Conservation (phyloP, 2,888 invertebrate genomes). For the Eupeodes latifasciatus region DNA sequence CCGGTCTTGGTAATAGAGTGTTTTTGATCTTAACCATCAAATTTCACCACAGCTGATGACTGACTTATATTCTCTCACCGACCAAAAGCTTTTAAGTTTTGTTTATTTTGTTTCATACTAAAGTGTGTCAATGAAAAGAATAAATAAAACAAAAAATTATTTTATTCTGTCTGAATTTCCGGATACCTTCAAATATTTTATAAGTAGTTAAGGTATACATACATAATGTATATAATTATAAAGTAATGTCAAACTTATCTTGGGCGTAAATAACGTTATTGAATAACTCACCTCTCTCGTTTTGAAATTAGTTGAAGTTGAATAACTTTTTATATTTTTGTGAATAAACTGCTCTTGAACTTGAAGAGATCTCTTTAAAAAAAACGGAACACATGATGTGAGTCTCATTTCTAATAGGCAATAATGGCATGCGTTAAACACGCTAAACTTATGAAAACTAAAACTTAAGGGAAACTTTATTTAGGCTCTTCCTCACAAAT, state of each 20-base stretch:
- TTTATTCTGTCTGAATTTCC: too few species aligned
- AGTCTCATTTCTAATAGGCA: slow-evolving; percentile 1
- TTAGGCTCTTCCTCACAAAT: background rate
- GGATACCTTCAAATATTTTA: too few species aligned
- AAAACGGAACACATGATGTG: background rate
- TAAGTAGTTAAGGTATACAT: too few species aligned
- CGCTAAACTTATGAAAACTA: slow-evolving; percentile 9
- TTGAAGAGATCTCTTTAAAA: slow-evolving; percentile 18
- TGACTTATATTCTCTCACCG: too few species aligned
- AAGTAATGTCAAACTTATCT: background rate
- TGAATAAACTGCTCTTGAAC: background rate
- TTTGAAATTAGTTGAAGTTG: slow-evolving; percentile 15
- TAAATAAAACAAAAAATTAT: too few species aligned
- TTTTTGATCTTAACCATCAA: too few species aligned
- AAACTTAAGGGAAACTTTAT: background rate
- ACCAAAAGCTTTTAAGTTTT: too few species aligned
- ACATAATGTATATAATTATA: too few species aligned
- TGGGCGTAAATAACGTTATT: background rate
- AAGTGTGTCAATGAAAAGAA: too few species aligned
- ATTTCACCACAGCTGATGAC: too few species aligned
- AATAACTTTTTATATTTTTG: slow-evolving; percentile 1
- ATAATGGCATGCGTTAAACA: background rate
- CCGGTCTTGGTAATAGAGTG: too few species aligned
- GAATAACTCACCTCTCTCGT: slow-evolving; percentile 24
- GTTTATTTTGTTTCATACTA: too few species aligned